Percentiles rank a stretch among this genome's conserved stretches.
Evolutionary conservation across 2,797 vertebrate species (phyloP).

Genomic region (Tragopan temminckii): DNA sequence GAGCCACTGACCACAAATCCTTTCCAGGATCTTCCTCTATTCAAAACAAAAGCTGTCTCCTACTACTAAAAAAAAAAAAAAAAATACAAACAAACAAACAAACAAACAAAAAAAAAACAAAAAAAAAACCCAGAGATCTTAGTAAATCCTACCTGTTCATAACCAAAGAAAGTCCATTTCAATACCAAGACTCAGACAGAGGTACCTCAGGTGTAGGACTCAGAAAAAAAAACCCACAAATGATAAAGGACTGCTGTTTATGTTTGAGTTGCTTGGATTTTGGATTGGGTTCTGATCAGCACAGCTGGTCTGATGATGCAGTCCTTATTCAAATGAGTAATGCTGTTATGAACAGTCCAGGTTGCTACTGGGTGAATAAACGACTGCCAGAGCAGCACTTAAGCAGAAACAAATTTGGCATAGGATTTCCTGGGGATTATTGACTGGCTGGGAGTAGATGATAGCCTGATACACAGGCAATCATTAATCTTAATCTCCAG

Average conservation of each 20-base stretch:
- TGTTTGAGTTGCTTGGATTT: not conserved
- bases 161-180: not conserved
- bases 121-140: not conserved
- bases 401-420: constrained; percentile 58
- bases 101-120: not conserved
- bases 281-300: not conserved
- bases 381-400: constrained; percentile 44
- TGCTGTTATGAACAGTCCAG: not conserved
- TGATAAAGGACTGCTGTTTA: not conserved
- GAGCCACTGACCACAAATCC: not conserved
- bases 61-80: not conserved
- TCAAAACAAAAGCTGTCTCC: not conserved
- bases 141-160: not conserved
- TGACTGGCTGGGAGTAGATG: constrained; percentile 51
- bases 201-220: not conserved
- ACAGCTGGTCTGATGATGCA: not conserved
- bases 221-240: not conserved
- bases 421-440: constrained; percentile 69
- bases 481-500: constrained; percentile 67
- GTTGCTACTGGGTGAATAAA: not conserved
- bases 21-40: not conserved
- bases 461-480: constrained; percentile 35
- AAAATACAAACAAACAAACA: too few species aligned
- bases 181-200: not conserved
- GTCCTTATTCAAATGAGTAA: not conserved